Evolutionary conservation across 2,888 invertebrate species (phyloP), one percentile per base, ranked within the genome.

Genomic region (Brachypalpus laphriformis): DNA sequence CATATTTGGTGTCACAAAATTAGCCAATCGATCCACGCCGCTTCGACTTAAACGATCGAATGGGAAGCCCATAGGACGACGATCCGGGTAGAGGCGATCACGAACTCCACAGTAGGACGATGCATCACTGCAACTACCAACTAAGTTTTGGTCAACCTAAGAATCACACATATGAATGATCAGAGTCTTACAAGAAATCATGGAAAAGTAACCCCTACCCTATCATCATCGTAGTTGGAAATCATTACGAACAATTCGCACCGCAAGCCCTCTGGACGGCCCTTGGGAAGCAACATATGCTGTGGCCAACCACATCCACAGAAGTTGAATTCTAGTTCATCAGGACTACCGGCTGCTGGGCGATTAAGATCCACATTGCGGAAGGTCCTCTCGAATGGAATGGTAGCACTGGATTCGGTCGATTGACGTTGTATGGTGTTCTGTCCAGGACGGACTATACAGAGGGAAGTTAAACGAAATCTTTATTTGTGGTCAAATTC

Each of bases 301-400:
- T 96, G 95, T 0, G 97, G 97, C 96, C 97, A 97, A 77, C 97
- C 97, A 89, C 97, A 97, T 82, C 97, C 97, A 92, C 97, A 97
- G 94, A 96, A 96, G 93, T 96, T 96, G 92, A 96, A 96, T 83
- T 93, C 92, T 0, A 92, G 92, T 0, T 93, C 91, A 0, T 92
- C 92, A 0, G 93, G 90, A n/a, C 93, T 91, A 47, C 93, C 93
- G 0, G 93, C 93, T 16, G 90, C 87, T 0, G 96, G 95, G 0
- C 96, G 93, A 70, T 92, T 93, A 0, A 90, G 88, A 87, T 96
- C 95, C 88, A 95, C 90, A 90, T 95, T 94, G 7, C 96, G 94
- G 94, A 96, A 97, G 1, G 96, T 96, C 76, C 95, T 93, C 90
- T 96, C 96, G 90, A 95, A 96, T 0, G 97, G 96, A 89, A 97